These are phyloP conservation scores for Leptoclinus maculatus DNA, from an alignment of 2,797 vertebrate genomes.

Conservation along the genomic window DNA sequence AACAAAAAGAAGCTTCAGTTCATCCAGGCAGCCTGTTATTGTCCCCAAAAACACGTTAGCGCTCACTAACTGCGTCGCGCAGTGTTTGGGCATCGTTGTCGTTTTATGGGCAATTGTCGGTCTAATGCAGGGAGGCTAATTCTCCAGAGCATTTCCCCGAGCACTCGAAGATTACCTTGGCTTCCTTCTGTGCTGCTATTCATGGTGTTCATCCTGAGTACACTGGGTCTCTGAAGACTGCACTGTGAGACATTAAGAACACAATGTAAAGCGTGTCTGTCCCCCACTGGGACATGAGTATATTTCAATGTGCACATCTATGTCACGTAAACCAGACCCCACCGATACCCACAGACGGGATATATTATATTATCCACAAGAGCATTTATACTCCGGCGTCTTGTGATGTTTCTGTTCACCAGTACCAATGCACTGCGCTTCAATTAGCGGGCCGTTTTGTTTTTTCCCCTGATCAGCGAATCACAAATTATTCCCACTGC, in stretches of 20 bases:
- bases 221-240: conserved; percentile 83
- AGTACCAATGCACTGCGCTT: conserved; percentile 67
- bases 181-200: conserved; percentile 83
- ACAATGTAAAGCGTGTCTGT: conserved; percentile 77
- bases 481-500: conserved; percentile 65
- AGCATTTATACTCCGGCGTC: conserved; percentile 69
- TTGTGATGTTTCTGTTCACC: conserved; percentile 75
- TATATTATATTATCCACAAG: conserved; percentile 58
- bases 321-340: conserved; percentile 72
- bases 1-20: conserved; percentile 54
- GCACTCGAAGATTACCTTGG: conserved; percentile 74
- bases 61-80: conserved; percentile 57
- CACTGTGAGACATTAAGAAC: conserved; percentile 84
- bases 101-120: conserved; percentile 72
- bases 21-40: conserved; percentile 64
- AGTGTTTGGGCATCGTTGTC: conserved; percentile 64
- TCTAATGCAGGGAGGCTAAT: conserved; percentile 73
- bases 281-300: conserved; percentile 75
- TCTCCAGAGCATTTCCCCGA: conserved; percentile 69
- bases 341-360: conserved; percentile 63
- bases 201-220: conserved; percentile 81
- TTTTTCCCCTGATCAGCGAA: conserved; percentile 43
- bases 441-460: conserved; percentile 60
- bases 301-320: conserved; percentile 79
- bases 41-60: conserved; percentile 60